Percentiles rank a stretch among this genome's conserved stretches.
Evolutionary conservation across 2,888 invertebrate species (phyloP).

Genomic region (Ganaspis brasiliensis): DNA sequence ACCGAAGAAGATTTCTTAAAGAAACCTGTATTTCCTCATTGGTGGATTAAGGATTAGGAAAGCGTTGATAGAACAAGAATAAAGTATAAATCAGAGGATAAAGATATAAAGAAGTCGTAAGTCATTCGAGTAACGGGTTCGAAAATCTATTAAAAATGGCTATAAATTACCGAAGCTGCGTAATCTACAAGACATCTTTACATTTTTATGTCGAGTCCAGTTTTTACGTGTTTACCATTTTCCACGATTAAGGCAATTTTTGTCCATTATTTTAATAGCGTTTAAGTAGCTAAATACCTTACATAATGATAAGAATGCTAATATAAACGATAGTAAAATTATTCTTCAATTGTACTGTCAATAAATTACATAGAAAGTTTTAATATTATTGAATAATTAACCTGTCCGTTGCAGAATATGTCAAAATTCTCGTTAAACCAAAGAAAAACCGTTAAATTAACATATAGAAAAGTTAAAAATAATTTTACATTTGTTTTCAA

Average conservation of each 20-base stretch:
- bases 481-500: too few relatives aligned
- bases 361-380: constrained; percentile 3
- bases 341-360: neutral
- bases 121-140: constrained; percentile 37
- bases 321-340: neutral
- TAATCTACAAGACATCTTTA: constrained; percentile 34
- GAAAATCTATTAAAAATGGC: constrained; percentile 38
- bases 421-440: neutral
- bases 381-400: constrained; percentile 4
- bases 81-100: constrained; percentile 29
- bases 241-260: constrained; percentile 12
- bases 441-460: neutral
- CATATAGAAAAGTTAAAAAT: too few relatives aligned
- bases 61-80: constrained; percentile 39
- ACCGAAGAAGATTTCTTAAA: neutral
- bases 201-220: constrained; percentile 22
- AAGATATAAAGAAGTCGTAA: constrained; percentile 41
- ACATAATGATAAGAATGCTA: constrained; percentile 10
- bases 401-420: neutral
- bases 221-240: constrained; percentile 21
- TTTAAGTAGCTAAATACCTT: constrained; percentile 11
- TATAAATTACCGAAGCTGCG: constrained; percentile 30
- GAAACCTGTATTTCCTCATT: constrained; percentile 43
- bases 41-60: constrained; percentile 24
- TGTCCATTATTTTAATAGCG: neutral